These are phyloP conservation scores for Saturnia japonica DNA, from an alignment of 2,888 invertebrate species.

Conservation along the genomic window DNA sequence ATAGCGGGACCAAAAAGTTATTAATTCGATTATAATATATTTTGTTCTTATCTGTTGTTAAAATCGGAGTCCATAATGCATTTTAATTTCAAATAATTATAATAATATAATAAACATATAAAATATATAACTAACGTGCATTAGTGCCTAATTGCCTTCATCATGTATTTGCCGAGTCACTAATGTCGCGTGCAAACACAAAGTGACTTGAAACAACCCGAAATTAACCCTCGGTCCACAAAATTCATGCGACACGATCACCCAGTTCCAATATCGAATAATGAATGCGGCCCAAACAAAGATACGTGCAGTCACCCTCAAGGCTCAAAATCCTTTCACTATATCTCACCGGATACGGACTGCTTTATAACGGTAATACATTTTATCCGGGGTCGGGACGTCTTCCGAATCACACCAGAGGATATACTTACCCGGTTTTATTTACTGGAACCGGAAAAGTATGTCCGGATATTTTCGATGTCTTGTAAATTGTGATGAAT, in stretches of 20 bases:
- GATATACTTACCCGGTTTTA: conserved; percentile 40
- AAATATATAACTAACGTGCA: not conserved
- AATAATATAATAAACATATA: no score
- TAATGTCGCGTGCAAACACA: not conserved
- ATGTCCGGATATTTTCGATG: conserved; percentile 20
- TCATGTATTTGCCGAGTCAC: not conserved
- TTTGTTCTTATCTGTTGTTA: not conserved
- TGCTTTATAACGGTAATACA: conserved; percentile 51
- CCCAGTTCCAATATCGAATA: conserved; percentile 27
- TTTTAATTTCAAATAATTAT: no score
- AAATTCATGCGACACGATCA: not conserved
- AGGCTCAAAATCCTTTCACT: conserved; percentile 48
- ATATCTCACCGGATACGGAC: conserved; percentile 30
- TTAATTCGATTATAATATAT: no score
- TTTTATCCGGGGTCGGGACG: conserved; percentile 42
- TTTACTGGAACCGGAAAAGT: conserved; percentile 33
- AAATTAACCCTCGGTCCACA: not conserved
- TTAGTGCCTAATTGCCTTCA: not conserved
- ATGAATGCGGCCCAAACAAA: conserved; percentile 46
- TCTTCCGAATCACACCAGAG: conserved; percentile 32
- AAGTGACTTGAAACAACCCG: not conserved
- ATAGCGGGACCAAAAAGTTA: no score
- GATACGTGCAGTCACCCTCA: conserved; percentile 44
- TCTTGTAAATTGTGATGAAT: conserved; percentile 10
- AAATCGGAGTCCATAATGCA: not conserved